phyloP scores from a whole-genome alignment of 2,888 invertebrate species.

The Platycnemis pennipes region DNA sequence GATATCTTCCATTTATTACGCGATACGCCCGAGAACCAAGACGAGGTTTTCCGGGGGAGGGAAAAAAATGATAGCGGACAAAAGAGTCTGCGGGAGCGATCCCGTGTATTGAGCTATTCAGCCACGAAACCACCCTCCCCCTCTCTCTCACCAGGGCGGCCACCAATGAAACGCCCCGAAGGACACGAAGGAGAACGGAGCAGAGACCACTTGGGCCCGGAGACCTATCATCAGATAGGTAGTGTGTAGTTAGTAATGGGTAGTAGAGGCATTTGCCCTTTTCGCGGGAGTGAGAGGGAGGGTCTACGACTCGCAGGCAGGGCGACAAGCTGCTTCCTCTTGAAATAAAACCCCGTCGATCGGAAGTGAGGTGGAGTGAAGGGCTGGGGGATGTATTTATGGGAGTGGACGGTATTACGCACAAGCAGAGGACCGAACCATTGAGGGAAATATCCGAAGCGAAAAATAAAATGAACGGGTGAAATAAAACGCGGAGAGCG shows the following conservation, averaged over 20 bases:
- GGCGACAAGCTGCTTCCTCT: too few relatives aligned
- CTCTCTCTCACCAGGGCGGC: neutral
- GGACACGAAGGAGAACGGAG: neutral
- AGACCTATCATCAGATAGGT: neutral
- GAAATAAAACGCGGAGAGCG: neutral
- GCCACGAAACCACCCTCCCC: neutral
- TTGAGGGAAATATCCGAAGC: neutral
- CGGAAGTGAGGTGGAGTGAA: too few relatives aligned
- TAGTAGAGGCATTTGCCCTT: too few relatives aligned
- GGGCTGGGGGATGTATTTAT: neutral
- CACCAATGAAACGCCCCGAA: neutral
- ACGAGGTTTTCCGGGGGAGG: neutral
- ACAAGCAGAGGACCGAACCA: neutral
- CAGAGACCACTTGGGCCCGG: neutral
- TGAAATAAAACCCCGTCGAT: too few relatives aligned
- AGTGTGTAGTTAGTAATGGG: neutral
- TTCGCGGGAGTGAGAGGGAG: neutral
- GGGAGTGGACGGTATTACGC: neutral
- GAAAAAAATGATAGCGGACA: neutral
- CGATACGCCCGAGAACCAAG: neutral
- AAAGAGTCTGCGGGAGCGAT: neutral
- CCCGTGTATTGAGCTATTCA: neutral
- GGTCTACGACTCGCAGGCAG: too few relatives aligned
- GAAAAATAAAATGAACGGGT: neutral
- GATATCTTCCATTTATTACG: neutral